phyloP scores from a whole-genome alignment of 2,113 vertebrate species.

The Laterallus jamaicensis region DNA sequence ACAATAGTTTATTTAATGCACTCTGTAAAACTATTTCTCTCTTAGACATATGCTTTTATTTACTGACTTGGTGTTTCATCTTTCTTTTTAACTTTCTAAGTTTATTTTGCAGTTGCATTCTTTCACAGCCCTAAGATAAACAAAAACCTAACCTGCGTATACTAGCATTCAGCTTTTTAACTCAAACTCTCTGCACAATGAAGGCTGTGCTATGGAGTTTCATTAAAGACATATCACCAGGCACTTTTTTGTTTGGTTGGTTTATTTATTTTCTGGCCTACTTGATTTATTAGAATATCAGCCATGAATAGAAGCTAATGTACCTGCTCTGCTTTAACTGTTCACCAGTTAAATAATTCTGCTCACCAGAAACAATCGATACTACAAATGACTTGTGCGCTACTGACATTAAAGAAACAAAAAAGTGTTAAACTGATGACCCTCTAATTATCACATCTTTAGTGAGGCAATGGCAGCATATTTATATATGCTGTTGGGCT shows the following conservation, averaged over 20 bases:
- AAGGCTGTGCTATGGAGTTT: not conserved
- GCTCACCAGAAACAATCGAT: not conserved
- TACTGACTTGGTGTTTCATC: not conserved
- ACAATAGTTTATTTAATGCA: not conserved
- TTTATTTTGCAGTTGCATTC: constrained; percentile 7
- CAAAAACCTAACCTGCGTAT: not conserved
- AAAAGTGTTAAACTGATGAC: constrained; percentile 2
- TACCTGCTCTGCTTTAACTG: constrained; percentile 8
- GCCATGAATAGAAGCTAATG: not conserved
- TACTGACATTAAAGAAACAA: not conserved
- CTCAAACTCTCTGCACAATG: not conserved
- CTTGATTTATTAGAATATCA: not conserved
- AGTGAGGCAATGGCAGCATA: not conserved
- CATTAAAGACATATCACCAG: not conserved
- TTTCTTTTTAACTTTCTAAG: constrained; percentile 6
- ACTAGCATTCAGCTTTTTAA: not conserved
- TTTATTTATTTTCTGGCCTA: not conserved
- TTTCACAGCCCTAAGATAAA: not conserved
- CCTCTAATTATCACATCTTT: not conserved
- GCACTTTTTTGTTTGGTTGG: not conserved
- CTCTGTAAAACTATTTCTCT: not conserved
- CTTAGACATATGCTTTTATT: not conserved
- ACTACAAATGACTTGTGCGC: not conserved
- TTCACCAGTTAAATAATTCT: not conserved
- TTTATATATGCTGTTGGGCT: not conserved